Percentiles rank a stretch among this genome's conserved stretches.
Evolutionary conservation across 1,140 invertebrate genomes (phyloP).

Genomic region (Plodia interpunctella): DNA sequence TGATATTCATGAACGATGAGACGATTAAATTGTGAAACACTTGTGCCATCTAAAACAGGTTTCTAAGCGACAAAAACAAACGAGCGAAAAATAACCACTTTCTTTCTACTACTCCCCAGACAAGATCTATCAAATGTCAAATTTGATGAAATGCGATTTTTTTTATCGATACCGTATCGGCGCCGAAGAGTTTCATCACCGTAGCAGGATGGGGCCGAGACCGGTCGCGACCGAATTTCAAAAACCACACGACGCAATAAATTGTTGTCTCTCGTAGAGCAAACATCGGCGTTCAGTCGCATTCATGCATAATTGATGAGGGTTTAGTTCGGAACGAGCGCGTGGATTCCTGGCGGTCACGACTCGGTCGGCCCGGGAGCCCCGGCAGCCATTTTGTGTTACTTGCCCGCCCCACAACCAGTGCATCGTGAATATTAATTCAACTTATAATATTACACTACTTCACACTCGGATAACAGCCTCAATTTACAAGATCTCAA

Average conservation of each 20-base stretch:
- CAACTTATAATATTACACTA: constrained; percentile 43
- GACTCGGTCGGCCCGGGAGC: constrained; percentile 52
- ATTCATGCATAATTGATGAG: constrained; percentile 76
- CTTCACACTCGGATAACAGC: constrained; percentile 27
- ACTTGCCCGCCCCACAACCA: constrained; percentile 49
- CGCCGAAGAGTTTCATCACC: constrained; percentile 7
- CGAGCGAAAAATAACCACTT: neutral
- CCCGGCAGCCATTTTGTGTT: constrained; percentile 69
- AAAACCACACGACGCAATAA: constrained; percentile 73
- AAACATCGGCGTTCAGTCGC: constrained; percentile 69
- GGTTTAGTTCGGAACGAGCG: constrained; percentile 56
- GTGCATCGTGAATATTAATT: constrained; percentile 62
- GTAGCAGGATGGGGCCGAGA: constrained; percentile 13
- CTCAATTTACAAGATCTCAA: constrained; percentile 30
- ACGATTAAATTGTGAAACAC: neutral
- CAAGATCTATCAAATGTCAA: neutral
- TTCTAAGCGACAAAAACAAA: neutral
- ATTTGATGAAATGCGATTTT: neutral
- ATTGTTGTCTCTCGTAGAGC: constrained; percentile 72
- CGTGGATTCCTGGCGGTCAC: constrained; percentile 71
- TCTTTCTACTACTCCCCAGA: neutral
- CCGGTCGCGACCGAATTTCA: constrained; percentile 62
- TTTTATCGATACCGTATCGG: neutral
- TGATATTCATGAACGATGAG: constrained; percentile 33
- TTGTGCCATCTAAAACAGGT: neutral